These are phyloP conservation scores for Acrocera orbiculus DNA, from an alignment of 2,888 invertebrate genomes.

Conservation along the genomic window DNA sequence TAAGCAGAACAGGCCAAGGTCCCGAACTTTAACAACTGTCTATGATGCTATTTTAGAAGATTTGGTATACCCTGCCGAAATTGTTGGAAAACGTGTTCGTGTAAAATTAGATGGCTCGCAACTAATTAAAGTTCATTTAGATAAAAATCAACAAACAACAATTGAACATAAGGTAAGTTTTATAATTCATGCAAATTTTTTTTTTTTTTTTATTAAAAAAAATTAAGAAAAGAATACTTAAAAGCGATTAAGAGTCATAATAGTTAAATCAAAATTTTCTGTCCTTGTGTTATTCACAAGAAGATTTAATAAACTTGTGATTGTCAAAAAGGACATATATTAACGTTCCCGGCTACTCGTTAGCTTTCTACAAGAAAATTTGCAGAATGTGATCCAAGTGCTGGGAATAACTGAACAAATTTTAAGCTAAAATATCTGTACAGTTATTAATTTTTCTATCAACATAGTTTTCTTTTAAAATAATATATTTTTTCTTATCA, in stretches of 20 bases:
- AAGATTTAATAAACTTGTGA: conserved; percentile 17
- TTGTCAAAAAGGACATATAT: conserved; percentile 27
- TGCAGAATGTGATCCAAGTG: conserved; percentile 10
- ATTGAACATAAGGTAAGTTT: conserved; percentile 95
- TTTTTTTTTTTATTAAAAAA: too few species aligned
- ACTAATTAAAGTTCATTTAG: conserved; percentile 92
- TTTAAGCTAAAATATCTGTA: too few species aligned
- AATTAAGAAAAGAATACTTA: too few species aligned
- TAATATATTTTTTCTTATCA: too few species aligned
- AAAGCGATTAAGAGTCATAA: background rate
- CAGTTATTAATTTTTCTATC: too few species aligned
- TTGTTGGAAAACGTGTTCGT: conserved; percentile 94
- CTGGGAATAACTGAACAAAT: conserved; percentile 7
- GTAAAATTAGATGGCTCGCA: conserved; percentile 92
- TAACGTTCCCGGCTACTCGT: conserved; percentile 20
- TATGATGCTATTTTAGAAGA: conserved; percentile 96
- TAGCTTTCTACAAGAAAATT: conserved; percentile 17
- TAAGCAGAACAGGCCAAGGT: conserved; percentile 60
- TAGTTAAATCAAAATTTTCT: conserved; percentile 4
- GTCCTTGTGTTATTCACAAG: conserved; percentile 28
- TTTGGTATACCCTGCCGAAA: conserved; percentile 96
- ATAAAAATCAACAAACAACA: conserved; percentile 96
- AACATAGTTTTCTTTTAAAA: too few species aligned
- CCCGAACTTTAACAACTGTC: conserved; percentile 86
- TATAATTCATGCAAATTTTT: background rate